Percentiles rank a stretch among this genome's conserved stretches.
phyloP scores from a whole-genome alignment of 2,797 vertebrate species.

The Enteromius thamalakanensis region DNA sequence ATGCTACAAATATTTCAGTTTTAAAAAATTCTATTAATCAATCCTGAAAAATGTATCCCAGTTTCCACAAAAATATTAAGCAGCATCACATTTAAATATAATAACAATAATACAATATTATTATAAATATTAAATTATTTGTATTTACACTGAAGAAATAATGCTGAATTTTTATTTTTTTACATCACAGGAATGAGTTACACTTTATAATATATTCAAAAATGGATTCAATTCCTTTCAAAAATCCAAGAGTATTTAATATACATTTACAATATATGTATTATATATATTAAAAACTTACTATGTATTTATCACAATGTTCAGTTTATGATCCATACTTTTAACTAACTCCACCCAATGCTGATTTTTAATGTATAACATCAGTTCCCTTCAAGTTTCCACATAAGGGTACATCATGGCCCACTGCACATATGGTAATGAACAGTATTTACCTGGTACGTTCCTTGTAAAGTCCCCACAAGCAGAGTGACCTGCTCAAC shows the following conservation, averaged over 20 bases:
- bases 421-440: background rate
- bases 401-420: background rate
- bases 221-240: too few species aligned
- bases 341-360: background rate
- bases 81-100: background rate
- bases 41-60: background rate
- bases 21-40: background rate
- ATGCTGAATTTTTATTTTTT: too few species aligned
- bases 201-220: background rate
- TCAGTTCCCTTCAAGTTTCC: background rate
- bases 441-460: constrained; percentile 85
- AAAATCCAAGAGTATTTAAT: background rate
- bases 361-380: background rate
- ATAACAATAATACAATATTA: background rate
- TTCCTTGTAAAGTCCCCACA: constrained; percentile 90
- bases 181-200: background rate
- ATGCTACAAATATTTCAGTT: background rate
- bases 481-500: constrained; percentile 94
- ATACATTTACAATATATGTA: background rate
- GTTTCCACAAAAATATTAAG: background rate
- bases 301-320: background rate
- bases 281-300: background rate
- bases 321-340: background rate
- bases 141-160: background rate
- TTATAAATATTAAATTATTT: background rate